Evolutionary conservation across 2,797 vertebrate species (phyloP).

Genomic region (Melanotaenia nigrans): DNA sequence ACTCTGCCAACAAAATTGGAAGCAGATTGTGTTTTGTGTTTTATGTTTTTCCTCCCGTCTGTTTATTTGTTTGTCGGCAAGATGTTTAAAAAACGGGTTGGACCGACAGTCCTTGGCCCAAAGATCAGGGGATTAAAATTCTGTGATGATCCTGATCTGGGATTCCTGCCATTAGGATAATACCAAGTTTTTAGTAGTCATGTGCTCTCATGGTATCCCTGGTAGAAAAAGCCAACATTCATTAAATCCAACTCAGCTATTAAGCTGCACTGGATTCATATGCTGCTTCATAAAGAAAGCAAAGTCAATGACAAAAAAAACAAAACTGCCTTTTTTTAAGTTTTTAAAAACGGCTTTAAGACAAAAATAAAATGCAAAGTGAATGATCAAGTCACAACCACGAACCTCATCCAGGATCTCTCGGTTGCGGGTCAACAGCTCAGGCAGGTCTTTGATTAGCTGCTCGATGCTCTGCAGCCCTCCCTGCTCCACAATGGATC

Average conservation of each 20-base stretch:
- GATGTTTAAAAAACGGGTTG: slow-evolving; percentile 55
- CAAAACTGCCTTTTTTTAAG: slow-evolving; percentile 30
- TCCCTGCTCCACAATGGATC: slow-evolving; percentile 89
- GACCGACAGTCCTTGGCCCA: slow-evolving; percentile 70
- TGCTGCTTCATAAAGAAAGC: slow-evolving; percentile 40
- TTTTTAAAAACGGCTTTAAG: slow-evolving; percentile 16
- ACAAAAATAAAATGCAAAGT: background rate
- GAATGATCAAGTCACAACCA: background rate
- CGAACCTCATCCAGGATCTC: slow-evolving; percentile 95
- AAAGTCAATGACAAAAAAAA: slow-evolving; percentile 33
- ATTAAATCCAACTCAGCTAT: slow-evolving; percentile 31
- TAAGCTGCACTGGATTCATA: slow-evolving; percentile 41
- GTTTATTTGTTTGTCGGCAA: slow-evolving; percentile 65
- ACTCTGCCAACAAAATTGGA: slow-evolving; percentile 67
- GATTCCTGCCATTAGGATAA: slow-evolving; percentile 63
- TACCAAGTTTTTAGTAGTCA: slow-evolving; percentile 46
- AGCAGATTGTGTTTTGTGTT: slow-evolving; percentile 43
- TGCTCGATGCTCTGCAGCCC: slow-evolving; percentile 95
- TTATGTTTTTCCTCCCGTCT: slow-evolving; percentile 61
- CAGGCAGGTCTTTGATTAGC: slow-evolving; percentile 94
- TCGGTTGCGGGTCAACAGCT: slow-evolving; percentile 93
- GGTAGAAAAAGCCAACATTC: slow-evolving; percentile 21
- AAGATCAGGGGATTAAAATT: slow-evolving; percentile 70
- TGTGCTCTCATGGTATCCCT: slow-evolving; percentile 35
- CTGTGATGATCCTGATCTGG: slow-evolving; percentile 66